Evolutionary conservation across 2,113 vertebrate species (phyloP).

Genomic region (Oryzias woworae): DNA sequence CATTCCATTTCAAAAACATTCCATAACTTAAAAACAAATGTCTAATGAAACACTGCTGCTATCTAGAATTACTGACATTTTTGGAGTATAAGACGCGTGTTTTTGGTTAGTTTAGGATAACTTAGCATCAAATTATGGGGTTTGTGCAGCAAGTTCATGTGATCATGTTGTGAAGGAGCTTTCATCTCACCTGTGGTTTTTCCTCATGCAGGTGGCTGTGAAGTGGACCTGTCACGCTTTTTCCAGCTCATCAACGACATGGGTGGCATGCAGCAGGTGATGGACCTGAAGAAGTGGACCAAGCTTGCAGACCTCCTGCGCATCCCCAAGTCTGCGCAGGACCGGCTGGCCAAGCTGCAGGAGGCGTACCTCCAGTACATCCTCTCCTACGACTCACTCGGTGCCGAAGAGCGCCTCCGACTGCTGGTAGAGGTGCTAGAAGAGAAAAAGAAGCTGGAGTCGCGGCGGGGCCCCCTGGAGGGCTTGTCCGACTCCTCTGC

Average conservation of each 20-base stretch:
- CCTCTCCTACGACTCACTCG: conserved; percentile 95
- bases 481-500: conserved; percentile 83
- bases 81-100: no score
- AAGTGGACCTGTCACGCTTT: conserved; percentile 97
- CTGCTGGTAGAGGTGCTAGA: conserved; percentile 92
- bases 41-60: no score
- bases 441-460: conserved; percentile 94
- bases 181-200: background rate
- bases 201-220: conserved; percentile 85
- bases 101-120: no score
- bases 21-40: no score
- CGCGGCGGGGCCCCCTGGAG: conserved; percentile 92
- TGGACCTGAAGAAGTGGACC: conserved; percentile 99
- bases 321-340: conserved; percentile 97
- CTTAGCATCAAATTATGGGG: no score
- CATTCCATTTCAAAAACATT: no score
- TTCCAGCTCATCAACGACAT: conserved; percentile 98
- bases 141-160: background rate
- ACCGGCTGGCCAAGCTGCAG: conserved; percentile 97
- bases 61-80: no score
- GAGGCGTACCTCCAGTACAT: conserved; percentile 99
- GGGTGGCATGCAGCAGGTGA: conserved; percentile 99
- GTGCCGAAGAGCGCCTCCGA: conserved; percentile 86
- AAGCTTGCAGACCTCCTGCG: conserved; percentile 96
- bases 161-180: background rate